Conservation (phyloP, 2,888 invertebrate genomes). For the Tachystola acroxantha region DNA sequence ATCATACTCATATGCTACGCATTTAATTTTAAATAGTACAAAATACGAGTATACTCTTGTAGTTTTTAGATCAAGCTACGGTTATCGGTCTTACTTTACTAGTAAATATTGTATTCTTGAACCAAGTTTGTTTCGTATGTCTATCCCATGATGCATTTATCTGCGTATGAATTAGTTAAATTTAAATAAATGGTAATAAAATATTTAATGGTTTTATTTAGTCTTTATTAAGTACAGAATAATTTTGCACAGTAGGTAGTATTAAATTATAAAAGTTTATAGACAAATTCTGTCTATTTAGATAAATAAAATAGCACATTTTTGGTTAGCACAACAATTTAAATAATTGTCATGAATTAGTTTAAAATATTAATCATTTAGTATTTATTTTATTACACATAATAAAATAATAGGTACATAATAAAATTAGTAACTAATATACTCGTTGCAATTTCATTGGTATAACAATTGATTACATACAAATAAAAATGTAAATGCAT, state of each 20-base stretch:
- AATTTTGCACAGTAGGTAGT: neutral
- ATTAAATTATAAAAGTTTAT: neutral
- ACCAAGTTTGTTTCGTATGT: too few species aligned
- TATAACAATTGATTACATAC: constrained; percentile 27
- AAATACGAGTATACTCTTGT: constrained; percentile 36
- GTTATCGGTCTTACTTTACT: too few species aligned
- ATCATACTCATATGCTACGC: constrained; percentile 12
- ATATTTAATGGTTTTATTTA: constrained; percentile 22
- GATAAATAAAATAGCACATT: constrained; percentile 1
- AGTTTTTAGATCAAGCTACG: neutral
- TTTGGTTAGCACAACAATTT: constrained; percentile 1
- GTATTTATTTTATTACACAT: too few species aligned
- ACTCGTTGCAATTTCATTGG: constrained; percentile 35
- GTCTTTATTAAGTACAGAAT: constrained; percentile 19
- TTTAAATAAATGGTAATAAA: constrained; percentile 30
- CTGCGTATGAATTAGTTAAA: constrained; percentile 25
- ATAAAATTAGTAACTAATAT: constrained; percentile 14
- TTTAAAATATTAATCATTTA: too few species aligned
- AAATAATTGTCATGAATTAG: neutral
- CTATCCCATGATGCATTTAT: constrained; percentile 58
- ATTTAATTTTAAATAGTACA: constrained; percentile 41
- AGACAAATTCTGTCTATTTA: constrained; percentile 1
- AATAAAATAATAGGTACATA: constrained; percentile 4
- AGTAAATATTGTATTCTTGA: too few species aligned
- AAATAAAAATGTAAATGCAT: neutral